Evolutionary conservation across 1,140 invertebrate genomes (phyloP).

Genomic region (Eueides isabella): DNA sequence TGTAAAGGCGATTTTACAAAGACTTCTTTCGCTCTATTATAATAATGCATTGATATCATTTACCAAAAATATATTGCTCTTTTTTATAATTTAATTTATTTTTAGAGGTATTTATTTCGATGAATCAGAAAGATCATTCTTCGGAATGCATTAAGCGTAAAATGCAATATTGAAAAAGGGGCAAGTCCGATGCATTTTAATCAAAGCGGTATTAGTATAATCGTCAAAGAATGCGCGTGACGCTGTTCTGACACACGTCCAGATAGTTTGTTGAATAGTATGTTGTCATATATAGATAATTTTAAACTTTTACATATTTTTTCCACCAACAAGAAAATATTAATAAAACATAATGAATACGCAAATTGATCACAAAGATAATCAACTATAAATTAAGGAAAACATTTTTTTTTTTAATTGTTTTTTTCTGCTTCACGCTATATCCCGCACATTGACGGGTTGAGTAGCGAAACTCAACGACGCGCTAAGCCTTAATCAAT

Average conservation of each 20-base stretch:
- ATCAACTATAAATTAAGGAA: too few relatives aligned
- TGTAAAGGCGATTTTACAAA: too few relatives aligned
- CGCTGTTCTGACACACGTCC: slow-evolving; percentile 50
- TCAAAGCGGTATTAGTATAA: slow-evolving; percentile 79
- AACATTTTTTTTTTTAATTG: too few relatives aligned
- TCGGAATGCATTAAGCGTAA: slow-evolving; percentile 62
- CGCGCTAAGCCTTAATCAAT: background rate
- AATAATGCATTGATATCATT: too few relatives aligned
- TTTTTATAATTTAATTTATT: background rate
- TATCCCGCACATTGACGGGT: background rate
- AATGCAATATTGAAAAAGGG: slow-evolving; percentile 76
- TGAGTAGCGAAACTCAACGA: background rate
- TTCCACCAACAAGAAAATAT: too few relatives aligned
- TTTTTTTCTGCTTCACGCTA: too few relatives aligned
- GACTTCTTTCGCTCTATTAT: too few relatives aligned
- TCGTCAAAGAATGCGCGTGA: slow-evolving; percentile 70
- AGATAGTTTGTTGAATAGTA: background rate
- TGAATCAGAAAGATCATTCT: slow-evolving; percentile 45
- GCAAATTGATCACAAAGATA: too few relatives aligned
- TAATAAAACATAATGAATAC: too few relatives aligned
- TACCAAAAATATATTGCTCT: too few relatives aligned
- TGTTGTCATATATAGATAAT: background rate
- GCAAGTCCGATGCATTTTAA: slow-evolving; percentile 74
- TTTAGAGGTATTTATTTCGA: slow-evolving; percentile 47
- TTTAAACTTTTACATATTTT: background rate